Evolutionary conservation across 2,113 vertebrate genomes (phyloP), one percentile per base, ranked within the genome.

Genomic region (Hyaena hyaena): DNA sequence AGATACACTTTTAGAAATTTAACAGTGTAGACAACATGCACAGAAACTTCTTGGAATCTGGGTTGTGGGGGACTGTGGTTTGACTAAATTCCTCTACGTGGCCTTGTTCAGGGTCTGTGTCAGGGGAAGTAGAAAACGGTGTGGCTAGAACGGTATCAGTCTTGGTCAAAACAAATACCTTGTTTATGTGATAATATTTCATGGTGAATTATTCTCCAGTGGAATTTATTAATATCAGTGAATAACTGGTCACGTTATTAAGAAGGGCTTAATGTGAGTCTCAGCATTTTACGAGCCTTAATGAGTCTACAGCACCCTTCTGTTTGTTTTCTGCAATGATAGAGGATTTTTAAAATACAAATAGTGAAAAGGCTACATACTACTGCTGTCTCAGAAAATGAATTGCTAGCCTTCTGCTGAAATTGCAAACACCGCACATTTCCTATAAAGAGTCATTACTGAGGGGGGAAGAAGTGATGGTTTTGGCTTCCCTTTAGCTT

Each of bases 41-140:
- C 50, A 21, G 48, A 76, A 7, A 21, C 2, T 6, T 24, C 35
- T 55, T n/a, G 19, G 45, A 92, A 14, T 68, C 10, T 61, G 17
- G 10, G 24, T 7, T 1, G 16, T 16, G 11, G 1, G 4, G 12
- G 58, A 50, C 33, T 16, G 31, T 39, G 45, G 21, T 61, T 15
- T 76, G 33, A 16, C 2, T 50, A 16, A 48, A 26, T 10, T 26
- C 2, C 4, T n/a, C 35, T 26, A 53, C 31, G 45, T 73, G 23
- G 8, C 0, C 6, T 63, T 69, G 19, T 28, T 16, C 0, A 2
- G 9, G 4, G 23, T n/a, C 0, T 21, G 21, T 26, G 16, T 76
- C 79, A 7, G 24, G 6, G 5, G 1, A 63, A n/a, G 10, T 4
- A 28, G 15, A 85, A 24, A 6, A 23, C 14, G 39, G 7, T 1